phyloP scores from a whole-genome alignment of 2,113 vertebrate species.

The Saccopteryx leptura region DNA sequence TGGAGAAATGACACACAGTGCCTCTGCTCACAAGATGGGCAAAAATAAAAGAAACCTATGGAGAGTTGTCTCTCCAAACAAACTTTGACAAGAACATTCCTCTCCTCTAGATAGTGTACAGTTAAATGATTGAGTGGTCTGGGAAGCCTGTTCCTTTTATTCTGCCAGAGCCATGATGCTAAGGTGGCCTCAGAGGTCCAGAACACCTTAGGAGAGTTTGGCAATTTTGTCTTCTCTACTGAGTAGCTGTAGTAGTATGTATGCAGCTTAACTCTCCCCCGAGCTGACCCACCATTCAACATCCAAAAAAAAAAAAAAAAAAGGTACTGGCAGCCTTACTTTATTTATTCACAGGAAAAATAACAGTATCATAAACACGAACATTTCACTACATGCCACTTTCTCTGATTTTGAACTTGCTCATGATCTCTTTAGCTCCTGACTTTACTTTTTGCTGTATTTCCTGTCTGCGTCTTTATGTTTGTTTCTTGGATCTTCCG shows the following conservation, averaged over 20 bases:
- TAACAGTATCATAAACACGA: conserved; percentile 9
- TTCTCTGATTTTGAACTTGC: not conserved
- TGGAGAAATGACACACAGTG: not conserved
- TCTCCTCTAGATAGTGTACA: not conserved
- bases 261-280: not conserved
- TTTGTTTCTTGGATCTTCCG: conserved; percentile 32
- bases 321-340: not conserved
- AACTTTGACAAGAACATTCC: not conserved
- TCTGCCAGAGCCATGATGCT: not conserved
- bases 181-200: not conserved
- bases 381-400: not conserved
- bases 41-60: not conserved
- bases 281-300: not conserved
- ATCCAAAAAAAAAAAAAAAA: not conserved
- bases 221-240: not conserved
- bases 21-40: not conserved
- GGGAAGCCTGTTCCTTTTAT: not conserved
- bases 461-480: conserved; percentile 31
- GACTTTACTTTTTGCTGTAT: conserved; percentile 39
- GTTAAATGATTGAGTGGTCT: not conserved
- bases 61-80: not conserved
- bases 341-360: not conserved
- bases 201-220: not conserved
- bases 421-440: not conserved
- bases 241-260: not conserved